phyloP scores from a whole-genome alignment of 2,797 vertebrate genomes.

The Gadopsis marmoratus region DNA sequence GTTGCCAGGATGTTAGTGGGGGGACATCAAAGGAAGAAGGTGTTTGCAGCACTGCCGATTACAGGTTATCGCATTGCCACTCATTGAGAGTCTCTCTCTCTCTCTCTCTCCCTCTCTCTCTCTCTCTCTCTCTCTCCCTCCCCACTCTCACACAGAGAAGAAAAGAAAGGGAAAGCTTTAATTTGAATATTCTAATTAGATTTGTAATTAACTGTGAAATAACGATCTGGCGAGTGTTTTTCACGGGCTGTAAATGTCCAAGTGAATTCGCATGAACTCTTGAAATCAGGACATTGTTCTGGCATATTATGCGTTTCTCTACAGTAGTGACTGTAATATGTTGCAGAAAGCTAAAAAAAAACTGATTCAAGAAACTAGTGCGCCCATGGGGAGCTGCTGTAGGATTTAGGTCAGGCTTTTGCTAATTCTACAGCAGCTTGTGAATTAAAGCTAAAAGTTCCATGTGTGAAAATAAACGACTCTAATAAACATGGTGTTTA shows the following conservation, averaged over 20 bases:
- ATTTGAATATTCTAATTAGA: slow-evolving; percentile 90
- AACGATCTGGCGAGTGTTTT: slow-evolving; percentile 84
- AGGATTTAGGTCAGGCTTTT: slow-evolving; percentile 76
- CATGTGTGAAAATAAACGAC: slow-evolving; percentile 52
- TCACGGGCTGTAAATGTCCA: slow-evolving; percentile 80
- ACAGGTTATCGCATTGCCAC: slow-evolving; percentile 91
- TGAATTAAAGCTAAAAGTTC: slow-evolving; percentile 64
- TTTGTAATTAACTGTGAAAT: slow-evolving; percentile 90
- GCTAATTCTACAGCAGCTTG: slow-evolving; percentile 65
- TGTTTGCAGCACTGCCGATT: slow-evolving; percentile 95
- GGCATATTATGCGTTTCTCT: slow-evolving; percentile 70
- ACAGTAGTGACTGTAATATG: slow-evolving; percentile 67
- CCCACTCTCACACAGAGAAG: slow-evolving; percentile 78
- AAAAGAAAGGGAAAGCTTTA: slow-evolving; percentile 82
- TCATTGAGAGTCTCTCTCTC: slow-evolving; percentile 76
- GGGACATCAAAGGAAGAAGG: slow-evolving; percentile 96
- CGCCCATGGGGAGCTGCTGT: slow-evolving; percentile 56
- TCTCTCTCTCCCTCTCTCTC: slow-evolving; percentile 38
- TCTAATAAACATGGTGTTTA: slow-evolving; percentile 65
- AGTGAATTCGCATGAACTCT: slow-evolving; percentile 81
- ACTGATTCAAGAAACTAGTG: slow-evolving; percentile 62
- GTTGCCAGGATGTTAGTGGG: slow-evolving; percentile 97
- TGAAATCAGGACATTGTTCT: slow-evolving; percentile 78
- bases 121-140: slow-evolving; percentile 69
- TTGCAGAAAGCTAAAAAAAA: slow-evolving; percentile 54